Evolutionary conservation across 1,140 invertebrate species (phyloP), one percentile per base, ranked within the genome.

Genomic region (Bombus terrestris): DNA sequence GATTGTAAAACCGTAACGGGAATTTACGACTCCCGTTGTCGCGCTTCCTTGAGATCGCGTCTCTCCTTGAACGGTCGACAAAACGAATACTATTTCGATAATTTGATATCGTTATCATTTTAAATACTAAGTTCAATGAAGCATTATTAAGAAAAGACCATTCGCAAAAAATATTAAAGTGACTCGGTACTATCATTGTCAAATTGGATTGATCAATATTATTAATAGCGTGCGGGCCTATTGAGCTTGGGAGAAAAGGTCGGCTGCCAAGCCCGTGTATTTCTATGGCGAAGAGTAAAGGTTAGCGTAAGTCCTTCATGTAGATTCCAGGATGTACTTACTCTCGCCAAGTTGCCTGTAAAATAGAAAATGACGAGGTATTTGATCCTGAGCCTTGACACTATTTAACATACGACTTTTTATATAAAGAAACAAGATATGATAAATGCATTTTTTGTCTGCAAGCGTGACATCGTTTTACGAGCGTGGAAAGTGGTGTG

Each of bases 211-310:
- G 59, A 62, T 62, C 59, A 12, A n/a, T 62, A 62, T 62, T 28
- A 62, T n/a, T 62, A n/a, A n/a, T n/a, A 62, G 28, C 12, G 2
- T n/a, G 59, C 28, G 59, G 59, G 59, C 12, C 47, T 53, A 53
- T 62, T 13, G 59, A 62, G 59, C 59, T n/a, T n/a, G 59, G 59
- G 53, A 15, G 81, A 75, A 90, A 91, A 91, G 90, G 85, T 91
- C 89, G 87, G n/a, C 18, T n/a, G 76, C 59, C 72, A 68, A 83
- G 64, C 81, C 79, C 68, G 81, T 79, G 71, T 84, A 69, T 86
- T 88, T 83, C 77, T 41, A 32, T 57, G 32, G 43, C 6, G 81
- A 87, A 90, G 80, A 91, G 88, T 87, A 91, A 92, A 91, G 91
- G 87, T 92, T 86, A 87, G 32, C 85, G 59, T n/a, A 72, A 90